Evolutionary conservation across 2,888 invertebrate species (phyloP), one percentile per base, ranked within the genome.

Genomic region (Pharmacophagus antenor): DNA sequence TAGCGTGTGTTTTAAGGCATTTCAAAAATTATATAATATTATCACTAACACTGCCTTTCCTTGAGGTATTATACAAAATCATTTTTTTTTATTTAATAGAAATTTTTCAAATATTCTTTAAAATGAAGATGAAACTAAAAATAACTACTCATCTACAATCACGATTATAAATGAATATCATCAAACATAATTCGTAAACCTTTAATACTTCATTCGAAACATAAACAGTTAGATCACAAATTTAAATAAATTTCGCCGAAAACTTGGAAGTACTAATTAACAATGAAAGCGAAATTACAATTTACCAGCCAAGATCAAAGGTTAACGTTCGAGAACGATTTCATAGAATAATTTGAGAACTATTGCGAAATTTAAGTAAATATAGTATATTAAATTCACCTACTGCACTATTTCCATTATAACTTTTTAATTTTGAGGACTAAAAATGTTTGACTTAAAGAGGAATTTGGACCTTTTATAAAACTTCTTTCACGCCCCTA

Each of bases 241-340:
- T 47, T 47, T 47, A 31, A 55, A 55, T 46, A 17, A 20, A 21
- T 31, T 55, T 47, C 27, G 21, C 0, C 21, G 20, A 55, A 55
- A 31, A 47, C 46, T 55, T 27, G 31, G 17, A 31, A 55, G 47
- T 46, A 37, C 15, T 37, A 37, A 37, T 37, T 37, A 42, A 57
- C 50, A 57, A 51, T 57, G 25, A 57, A 50, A 20, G 21, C 17
- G 42, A 51, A 57, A 57, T 57, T 44, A 50, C 50, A 50, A 50
- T 57, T 57, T 44, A 57, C 50, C 50, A 27, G 23, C 44, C n/a
- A 42, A 50, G 25, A 42, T 57, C 57, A 57, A 57, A 57, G 50
- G 50, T 50, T 50, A 57, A 57, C 20, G 25, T 49, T 56, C 41
- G 23, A 23, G 48, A 37, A 27, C 27, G 46, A 12, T 55, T 55